Evolutionary conservation across 2,888 invertebrate genomes (phyloP), one percentile per base, ranked within the genome.

Genomic region (Amaurobius ferox): DNA sequence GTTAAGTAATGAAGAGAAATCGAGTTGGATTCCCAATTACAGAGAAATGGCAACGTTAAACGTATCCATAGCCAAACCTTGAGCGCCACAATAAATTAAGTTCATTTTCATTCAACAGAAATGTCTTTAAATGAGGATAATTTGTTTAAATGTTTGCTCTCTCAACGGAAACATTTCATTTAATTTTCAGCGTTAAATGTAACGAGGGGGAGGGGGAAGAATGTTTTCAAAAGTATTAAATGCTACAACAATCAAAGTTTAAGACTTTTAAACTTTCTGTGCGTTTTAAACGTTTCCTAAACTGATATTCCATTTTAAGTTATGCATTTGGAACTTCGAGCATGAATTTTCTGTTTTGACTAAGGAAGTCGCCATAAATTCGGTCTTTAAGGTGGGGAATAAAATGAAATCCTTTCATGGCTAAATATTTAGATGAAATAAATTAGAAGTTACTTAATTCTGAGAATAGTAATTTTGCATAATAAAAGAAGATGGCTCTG

Each of bases 11-110:
- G 79, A 73, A 44, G 68, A 40, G 35, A 73, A 80, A 80, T 74
- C 26, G 55, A 73, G 72, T 66, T 44, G 73, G 73, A 48, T 79
- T 67, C 74, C 68, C 80, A 80, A 80, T 80, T 79, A 80, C 73
- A 74, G 68, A 26, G 68, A 80, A 74, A 67, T 73, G 55, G 35
- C 66, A 7, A 16, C 30, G 66, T 66, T 55, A 70, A 44, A 70
- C 28, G 44, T 23, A 40, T 28, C 9, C 39, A 28, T 40, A n/a
- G 44, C 26, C 5, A 19, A 44, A 55, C 55, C 40, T 76, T 55
- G 70, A 11, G 26, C 67, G 23, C n/a, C 66, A 66, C 23, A 79
- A 70, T 71, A 19, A 66, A 64, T 44, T 30, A 32, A 66, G 62
- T 66, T 73, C 40, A 72, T 80, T 73, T 73, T 64, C 44, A 64